phyloP scores from a whole-genome alignment of 2,797 vertebrate species.

The Silurus lanzhouensis region DNA sequence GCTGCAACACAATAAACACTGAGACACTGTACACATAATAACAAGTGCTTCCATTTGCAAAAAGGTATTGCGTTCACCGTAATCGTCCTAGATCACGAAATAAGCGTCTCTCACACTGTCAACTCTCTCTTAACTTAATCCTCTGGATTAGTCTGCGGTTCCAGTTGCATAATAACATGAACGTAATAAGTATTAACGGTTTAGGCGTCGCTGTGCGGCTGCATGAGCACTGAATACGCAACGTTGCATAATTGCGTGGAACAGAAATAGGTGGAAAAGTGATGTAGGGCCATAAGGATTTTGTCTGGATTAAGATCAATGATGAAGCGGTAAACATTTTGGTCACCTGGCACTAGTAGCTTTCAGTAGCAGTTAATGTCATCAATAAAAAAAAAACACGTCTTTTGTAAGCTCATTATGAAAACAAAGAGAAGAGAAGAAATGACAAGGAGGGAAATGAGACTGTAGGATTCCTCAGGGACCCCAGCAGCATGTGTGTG shows the following conservation, averaged over 20 bases:
- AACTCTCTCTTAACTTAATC: conserved; percentile 27
- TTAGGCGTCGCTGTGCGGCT: conserved; percentile 31
- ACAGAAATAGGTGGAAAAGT: conserved; percentile 4
- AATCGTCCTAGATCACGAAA: conserved; percentile 48
- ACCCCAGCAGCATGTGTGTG: not conserved
- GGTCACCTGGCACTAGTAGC: not conserved
- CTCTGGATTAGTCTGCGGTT: conserved; percentile 49
- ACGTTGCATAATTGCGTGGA: conserved; percentile 45
- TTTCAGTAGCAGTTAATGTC: conserved; percentile 18
- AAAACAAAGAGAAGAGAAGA: conserved; percentile 18
- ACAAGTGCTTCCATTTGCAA: conserved; percentile 61
- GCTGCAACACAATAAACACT: conserved; percentile 51
- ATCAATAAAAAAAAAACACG: not conserved
- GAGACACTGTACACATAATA: conserved; percentile 61
- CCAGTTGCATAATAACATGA: conserved; percentile 33
- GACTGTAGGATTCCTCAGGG: conserved; percentile 23
- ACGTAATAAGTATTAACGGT: conserved; percentile 24
- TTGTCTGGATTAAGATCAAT: not conserved
- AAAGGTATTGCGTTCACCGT: conserved; percentile 57
- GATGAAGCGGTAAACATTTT: not conserved
- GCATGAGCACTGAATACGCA: conserved; percentile 41
- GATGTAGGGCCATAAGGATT: not conserved
- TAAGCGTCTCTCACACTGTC: conserved; percentile 49
- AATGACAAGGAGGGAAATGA: not conserved
- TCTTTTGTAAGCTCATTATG: not conserved